Evolutionary conservation across 2,888 invertebrate genomes (phyloP).

Genomic region (Stomorhina lunata): DNA sequence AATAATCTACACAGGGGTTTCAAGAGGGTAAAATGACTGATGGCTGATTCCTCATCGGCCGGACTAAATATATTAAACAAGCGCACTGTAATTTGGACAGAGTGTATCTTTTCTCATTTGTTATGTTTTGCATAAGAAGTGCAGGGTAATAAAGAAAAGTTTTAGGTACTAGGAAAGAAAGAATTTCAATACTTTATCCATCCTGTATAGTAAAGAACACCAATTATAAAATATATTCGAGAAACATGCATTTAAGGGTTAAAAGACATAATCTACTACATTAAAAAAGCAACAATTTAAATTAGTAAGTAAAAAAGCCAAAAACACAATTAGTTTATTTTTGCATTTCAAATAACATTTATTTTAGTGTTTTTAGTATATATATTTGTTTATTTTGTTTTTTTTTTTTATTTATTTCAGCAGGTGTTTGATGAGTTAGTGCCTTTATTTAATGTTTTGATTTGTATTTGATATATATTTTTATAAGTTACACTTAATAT

Average conservation of each 20-base stretch:
- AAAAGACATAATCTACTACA: constrained; percentile 9
- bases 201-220: not conserved
- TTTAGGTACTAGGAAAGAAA: too few relatives aligned
- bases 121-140: too few relatives aligned
- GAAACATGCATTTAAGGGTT: constrained; percentile 55
- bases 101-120: too few relatives aligned
- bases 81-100: too few relatives aligned
- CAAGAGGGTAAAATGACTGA: too few relatives aligned
- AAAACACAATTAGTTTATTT: constrained; percentile 50
- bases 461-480: not conserved
- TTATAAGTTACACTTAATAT: not conserved
- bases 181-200: too few relatives aligned
- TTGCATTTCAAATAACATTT: constrained; percentile 60
- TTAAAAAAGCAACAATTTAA: not conserved
- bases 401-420: constrained; percentile 8
- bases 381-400: not conserved
- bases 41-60: too few relatives aligned
- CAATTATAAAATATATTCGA: constrained; percentile 5
- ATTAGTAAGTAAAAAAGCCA: constrained; percentile 36
- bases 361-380: constrained; percentile 48
- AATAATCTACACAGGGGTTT: too few relatives aligned
- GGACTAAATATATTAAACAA: too few relatives aligned
- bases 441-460: constrained; percentile 32
- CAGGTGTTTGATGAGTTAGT: constrained; percentile 44
- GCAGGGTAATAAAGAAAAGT: too few relatives aligned